Conservation (phyloP, 2,113 vertebrate genomes). For the Paratilapia polleni region DNA sequence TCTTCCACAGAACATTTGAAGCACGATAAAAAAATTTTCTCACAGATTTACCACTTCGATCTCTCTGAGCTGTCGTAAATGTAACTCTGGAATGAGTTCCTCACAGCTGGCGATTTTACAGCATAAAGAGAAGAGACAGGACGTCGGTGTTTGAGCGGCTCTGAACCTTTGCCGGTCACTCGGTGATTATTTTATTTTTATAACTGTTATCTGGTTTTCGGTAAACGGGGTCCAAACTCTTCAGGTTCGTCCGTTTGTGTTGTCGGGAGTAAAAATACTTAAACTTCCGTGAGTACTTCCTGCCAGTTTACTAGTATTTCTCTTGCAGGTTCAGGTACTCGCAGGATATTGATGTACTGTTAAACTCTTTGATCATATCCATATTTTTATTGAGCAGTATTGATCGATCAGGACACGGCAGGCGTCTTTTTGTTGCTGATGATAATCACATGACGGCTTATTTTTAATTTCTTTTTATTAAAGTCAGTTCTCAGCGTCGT, state of each 20-base stretch:
- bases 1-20: no score
- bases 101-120: neutral
- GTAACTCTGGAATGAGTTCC: neutral
- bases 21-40: no score
- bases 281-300: constrained; percentile 19
- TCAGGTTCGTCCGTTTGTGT: neutral
- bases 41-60: neutral
- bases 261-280: constrained; percentile 14
- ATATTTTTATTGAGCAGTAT: constrained; percentile 41
- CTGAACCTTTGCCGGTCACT: neutral
- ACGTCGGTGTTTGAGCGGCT: no score
- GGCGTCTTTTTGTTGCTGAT: constrained; percentile 19
- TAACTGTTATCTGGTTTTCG: no score
- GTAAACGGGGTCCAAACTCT: constrained; percentile 5
- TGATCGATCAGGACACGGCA: constrained; percentile 12
- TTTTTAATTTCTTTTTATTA: neutral
- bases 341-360: constrained; percentile 13
- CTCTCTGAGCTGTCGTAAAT: neutral
- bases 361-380: neutral
- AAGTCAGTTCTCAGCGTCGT: constrained; percentile 1
- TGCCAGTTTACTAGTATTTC: constrained; percentile 32
- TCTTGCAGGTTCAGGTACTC: constrained; percentile 1
- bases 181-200: neutral
- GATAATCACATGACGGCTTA: constrained; percentile 44
- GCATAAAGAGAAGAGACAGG: neutral